Evolutionary conservation across 92 coral and sea anemone genomes (phyloP).

Genomic region (Diadumene lineata): DNA sequence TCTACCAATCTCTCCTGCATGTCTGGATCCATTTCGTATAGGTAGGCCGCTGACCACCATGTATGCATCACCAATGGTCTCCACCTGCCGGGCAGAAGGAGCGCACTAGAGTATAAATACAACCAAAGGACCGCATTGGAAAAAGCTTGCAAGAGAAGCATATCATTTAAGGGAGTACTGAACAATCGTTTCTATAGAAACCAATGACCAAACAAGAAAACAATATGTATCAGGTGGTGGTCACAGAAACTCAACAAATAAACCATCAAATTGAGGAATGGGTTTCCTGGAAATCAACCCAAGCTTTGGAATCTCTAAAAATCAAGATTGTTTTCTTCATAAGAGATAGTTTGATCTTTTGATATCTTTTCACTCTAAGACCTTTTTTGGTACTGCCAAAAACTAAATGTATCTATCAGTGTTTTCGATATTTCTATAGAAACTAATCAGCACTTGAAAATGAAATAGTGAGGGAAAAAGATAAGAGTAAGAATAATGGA

Average conservation of each 20-base stretch:
- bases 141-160: conserved; percentile 45
- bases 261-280: no score
- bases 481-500: not conserved
- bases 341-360: no score
- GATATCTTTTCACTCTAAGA: no score
- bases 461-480: not conserved
- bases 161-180: conserved; percentile 22
- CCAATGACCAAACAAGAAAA: not conserved
- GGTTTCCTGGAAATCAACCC: no score
- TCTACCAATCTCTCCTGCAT: conserved; percentile 93
- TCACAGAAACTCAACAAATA: conserved; percentile 8
- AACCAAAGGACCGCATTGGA: conserved; percentile 91
- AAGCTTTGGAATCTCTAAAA: no score
- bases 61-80: conserved; percentile 99
- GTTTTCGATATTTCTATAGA: conserved; percentile 11
- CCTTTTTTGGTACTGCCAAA: not conserved
- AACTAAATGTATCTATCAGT: not conserved
- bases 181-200: conserved; percentile 24
- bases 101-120: conserved; percentile 97
- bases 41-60: conserved; percentile 99
- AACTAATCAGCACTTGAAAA: conserved; percentile 27
- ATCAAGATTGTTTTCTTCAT: no score
- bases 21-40: conserved; percentile 83
- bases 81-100: conserved; percentile 99
- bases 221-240: not conserved